Conservation (phyloP, 2,113 vertebrate species). For the Lepidothrix coronata region DNA sequence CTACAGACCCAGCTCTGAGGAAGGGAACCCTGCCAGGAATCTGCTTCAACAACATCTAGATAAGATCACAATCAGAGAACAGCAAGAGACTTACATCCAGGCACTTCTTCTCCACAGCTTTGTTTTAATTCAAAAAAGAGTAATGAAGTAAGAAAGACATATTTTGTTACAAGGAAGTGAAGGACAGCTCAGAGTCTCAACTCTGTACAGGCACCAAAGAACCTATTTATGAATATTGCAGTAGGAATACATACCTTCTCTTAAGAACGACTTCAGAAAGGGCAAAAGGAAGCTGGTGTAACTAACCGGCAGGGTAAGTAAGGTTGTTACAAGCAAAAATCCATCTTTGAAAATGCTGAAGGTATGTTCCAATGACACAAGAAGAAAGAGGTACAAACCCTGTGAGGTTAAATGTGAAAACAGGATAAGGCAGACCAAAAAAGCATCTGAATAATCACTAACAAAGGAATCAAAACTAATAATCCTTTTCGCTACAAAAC, state of each 20-base stretch:
- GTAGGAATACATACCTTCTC: background rate
- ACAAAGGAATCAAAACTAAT: constrained; percentile 37
- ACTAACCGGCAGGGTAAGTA: background rate
- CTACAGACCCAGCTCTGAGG: background rate
- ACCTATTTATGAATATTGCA: background rate
- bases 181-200: background rate
- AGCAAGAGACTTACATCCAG: background rate
- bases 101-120: background rate
- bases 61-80: background rate
- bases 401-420: constrained; percentile 36
- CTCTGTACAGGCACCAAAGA: background rate
- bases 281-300: background rate
- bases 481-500: constrained; percentile 17
- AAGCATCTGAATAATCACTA: background rate
- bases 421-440: background rate
- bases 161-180: background rate
- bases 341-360: constrained; percentile 3
- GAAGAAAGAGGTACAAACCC: constrained; percentile 7
- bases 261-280: background rate
- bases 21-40: background rate
- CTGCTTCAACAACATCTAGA: background rate
- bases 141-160: background rate
- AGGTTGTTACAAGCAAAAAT: constrained; percentile 15
- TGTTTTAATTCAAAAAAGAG: background rate
- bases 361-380: background rate